These are phyloP conservation scores for Drosophila trapezifrons DNA, from an alignment of 1,140 invertebrate species.

Conservation along the genomic window DNA sequence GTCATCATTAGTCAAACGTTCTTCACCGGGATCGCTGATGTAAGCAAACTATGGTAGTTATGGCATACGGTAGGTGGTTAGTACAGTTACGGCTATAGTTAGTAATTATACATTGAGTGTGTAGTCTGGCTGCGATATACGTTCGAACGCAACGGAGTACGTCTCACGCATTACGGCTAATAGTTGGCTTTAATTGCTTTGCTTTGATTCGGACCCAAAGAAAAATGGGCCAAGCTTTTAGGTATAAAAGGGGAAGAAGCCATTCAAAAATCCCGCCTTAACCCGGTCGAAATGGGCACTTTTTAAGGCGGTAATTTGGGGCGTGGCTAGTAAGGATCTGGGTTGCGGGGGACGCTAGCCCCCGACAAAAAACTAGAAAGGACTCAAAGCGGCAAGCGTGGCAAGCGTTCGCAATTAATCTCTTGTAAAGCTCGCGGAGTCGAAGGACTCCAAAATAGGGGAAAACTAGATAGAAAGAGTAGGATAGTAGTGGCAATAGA, in stretches of 20 bases:
- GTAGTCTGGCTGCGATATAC: constrained; percentile 29
- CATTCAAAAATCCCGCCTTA: constrained; percentile 6
- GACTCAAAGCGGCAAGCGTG: constrained; percentile 43
- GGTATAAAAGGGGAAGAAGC: not conserved
- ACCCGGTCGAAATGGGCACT: constrained; percentile 23
- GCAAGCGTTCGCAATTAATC: constrained; percentile 27
- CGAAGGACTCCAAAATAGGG: constrained; percentile 10
- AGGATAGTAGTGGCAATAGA: constrained; percentile 25
- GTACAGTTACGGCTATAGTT: constrained; percentile 52
- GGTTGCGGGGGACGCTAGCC: not conserved
- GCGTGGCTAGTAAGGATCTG: constrained; percentile 1
- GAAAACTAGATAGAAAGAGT: constrained; percentile 18
- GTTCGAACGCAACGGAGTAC: no score
- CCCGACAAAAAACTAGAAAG: constrained; percentile 1
- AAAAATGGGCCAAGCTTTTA: constrained; percentile 5
- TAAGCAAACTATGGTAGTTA: constrained; percentile 68
- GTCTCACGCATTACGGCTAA: constrained; percentile 8
- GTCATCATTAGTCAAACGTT: constrained; percentile 80
- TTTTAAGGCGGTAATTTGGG: constrained; percentile 6
- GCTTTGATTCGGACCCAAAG: constrained; percentile 8
- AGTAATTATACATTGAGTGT: constrained; percentile 50
- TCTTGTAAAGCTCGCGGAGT: constrained; percentile 23
- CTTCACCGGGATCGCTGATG: constrained; percentile 71
- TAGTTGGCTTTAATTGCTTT: constrained; percentile 18
- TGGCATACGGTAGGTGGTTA: constrained; percentile 62